Evolutionary conservation across 2,113 vertebrate species (phyloP).

Genomic region (Elaphurus davidianus): DNA sequence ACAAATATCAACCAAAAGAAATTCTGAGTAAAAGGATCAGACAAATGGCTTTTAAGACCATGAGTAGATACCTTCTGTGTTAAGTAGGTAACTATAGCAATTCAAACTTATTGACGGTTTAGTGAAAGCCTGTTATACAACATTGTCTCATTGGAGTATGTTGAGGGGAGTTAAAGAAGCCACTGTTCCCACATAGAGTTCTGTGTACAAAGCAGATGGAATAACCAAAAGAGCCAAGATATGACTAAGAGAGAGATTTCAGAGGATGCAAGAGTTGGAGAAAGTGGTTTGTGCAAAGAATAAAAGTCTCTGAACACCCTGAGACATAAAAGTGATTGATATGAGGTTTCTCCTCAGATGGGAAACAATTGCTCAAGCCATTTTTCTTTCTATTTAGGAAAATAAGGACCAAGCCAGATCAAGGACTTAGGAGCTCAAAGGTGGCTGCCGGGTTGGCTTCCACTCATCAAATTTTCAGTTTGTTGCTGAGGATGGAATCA

Average conservation of each 20-base stretch:
- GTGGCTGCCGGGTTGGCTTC: not conserved
- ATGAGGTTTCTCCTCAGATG: not conserved
- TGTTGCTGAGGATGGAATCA: not conserved
- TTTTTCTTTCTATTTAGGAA: not conserved
- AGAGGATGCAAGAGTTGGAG: not conserved
- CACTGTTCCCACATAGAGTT: not conserved
- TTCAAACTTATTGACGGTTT: not conserved
- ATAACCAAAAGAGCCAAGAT: not conserved
- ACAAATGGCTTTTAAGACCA: not conserved
- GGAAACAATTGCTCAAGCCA: not conserved
- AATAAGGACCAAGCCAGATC: not conserved
- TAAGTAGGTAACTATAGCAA: not conserved
- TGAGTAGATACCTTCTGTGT: not conserved
- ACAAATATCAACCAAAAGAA: not conserved
- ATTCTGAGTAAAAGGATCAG: not conserved
- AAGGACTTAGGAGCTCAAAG: not conserved
- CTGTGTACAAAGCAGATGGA: not conserved
- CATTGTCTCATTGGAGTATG: not conserved
- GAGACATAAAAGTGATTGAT: not conserved
- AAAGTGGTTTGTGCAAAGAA: not conserved
- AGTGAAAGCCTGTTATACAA: not conserved
- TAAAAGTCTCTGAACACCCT: not conserved
- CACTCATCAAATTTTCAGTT: not conserved
- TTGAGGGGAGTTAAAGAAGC: not conserved
- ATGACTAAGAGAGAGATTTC: not conserved